Conservation (phyloP, 1,140 invertebrate genomes). For the Steinernema khuongi region DNA sequence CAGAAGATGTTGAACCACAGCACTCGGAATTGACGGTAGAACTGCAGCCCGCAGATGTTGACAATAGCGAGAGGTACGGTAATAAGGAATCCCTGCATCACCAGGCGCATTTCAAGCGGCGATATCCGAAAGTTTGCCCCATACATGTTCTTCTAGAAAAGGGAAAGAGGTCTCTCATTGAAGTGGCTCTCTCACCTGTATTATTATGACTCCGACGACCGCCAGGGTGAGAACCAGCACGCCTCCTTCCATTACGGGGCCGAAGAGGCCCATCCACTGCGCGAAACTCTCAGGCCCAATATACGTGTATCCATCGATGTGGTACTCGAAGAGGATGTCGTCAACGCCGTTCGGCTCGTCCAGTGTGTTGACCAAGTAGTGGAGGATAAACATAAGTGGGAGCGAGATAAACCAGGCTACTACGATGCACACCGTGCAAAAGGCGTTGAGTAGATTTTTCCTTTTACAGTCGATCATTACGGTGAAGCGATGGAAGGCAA, state of each 20-base stretch:
- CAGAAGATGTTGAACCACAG: background rate
- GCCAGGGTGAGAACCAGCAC: background rate
- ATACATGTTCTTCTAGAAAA: background rate
- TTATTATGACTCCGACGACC: background rate
- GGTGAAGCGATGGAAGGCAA: background rate
- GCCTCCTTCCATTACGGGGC: background rate
- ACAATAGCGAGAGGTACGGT: background rate
- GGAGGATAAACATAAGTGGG: background rate
- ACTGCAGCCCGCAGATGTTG: background rate
- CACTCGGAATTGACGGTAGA: background rate
- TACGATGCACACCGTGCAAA: background rate
- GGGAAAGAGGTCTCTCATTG: background rate
- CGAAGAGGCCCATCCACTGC: background rate
- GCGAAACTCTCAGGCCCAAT: background rate
- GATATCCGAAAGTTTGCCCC: background rate
- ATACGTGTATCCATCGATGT: background rate
- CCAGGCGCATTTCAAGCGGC: background rate
- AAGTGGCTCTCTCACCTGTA: background rate
- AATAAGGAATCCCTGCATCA: background rate
- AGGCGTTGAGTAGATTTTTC: background rate
- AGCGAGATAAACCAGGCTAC: background rate
- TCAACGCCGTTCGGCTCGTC: background rate
- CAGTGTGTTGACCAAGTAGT: background rate
- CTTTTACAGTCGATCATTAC: background rate
- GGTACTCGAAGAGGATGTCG: background rate